Conservation (phyloP, 1,140 invertebrate genomes). For the Dendrolimus kikuchii region DNA sequence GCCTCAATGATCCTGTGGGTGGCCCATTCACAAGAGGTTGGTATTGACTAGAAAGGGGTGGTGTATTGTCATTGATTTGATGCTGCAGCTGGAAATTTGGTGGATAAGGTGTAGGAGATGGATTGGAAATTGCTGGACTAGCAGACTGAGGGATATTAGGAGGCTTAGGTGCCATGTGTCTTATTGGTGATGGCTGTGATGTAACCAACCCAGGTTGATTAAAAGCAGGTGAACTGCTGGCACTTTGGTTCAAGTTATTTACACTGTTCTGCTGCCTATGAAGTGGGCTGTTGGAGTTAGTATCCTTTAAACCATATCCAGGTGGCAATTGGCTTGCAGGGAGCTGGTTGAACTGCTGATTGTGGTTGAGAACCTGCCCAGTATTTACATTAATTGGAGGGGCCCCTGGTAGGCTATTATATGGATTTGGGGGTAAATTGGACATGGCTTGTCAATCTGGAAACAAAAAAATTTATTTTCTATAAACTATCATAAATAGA, state of each 20-base stretch:
- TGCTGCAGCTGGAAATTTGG: constrained; percentile 34
- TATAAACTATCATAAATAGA: not conserved
- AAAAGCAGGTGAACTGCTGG: constrained; percentile 59
- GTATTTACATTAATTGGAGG: constrained; percentile 34
- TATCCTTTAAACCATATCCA: constrained; percentile 41
- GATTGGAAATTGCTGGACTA: constrained; percentile 23
- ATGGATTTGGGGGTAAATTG: constrained; percentile 55
- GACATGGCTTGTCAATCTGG: constrained; percentile 64
- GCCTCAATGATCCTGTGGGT: not conserved
- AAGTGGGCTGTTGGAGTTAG: constrained; percentile 50
- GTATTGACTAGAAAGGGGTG: constrained; percentile 62
- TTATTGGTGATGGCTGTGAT: constrained; percentile 42
- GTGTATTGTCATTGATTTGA: constrained; percentile 66
- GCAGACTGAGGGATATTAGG: constrained; percentile 27
- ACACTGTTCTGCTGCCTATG: constrained; percentile 27
- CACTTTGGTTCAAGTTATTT: constrained; percentile 52
- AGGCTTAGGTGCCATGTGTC: constrained; percentile 26
- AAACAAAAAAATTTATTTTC: constrained; percentile 26
- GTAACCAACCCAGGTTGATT: constrained; percentile 46
- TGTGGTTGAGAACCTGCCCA: constrained; percentile 27
- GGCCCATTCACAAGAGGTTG: constrained; percentile 54
- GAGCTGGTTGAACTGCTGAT: constrained; percentile 36
- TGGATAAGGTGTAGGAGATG: constrained; percentile 31
- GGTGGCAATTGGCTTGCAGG: constrained; percentile 38
- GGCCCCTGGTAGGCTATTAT: constrained; percentile 36